Evolutionary conservation across 2,888 invertebrate species (phyloP).

Genomic region (Chydorus sphaericus): DNA sequence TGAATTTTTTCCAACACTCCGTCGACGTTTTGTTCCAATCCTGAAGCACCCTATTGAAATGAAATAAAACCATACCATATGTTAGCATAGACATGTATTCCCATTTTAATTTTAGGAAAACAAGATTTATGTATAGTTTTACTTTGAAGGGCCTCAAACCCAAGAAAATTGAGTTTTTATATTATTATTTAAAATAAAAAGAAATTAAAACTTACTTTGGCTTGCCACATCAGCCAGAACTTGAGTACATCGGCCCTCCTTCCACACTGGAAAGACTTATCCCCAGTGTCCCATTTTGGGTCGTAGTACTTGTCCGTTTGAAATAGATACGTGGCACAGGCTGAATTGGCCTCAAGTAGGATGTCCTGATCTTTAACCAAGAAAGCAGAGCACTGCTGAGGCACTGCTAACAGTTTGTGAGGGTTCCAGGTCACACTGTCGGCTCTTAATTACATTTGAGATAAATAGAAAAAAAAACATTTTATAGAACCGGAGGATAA

Average conservation of each 20-base stretch:
- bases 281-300: conserved; percentile 64
- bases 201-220: conserved; percentile 51
- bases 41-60: conserved; percentile 50
- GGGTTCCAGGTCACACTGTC: conserved; percentile 92
- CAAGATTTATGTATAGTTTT: no score
- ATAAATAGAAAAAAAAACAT: conserved; percentile 22
- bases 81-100: no score
- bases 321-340: conserved; percentile 69
- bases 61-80: no score
- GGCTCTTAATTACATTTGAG: no score
- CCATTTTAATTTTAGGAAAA: no score
- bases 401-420: conserved; percentile 77
- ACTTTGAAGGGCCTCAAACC: no score
- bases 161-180: no score
- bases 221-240: conserved; percentile 98
- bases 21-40: conserved; percentile 62
- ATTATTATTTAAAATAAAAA: no score
- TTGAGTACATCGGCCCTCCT: conserved; percentile 88
- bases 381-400: conserved; percentile 81
- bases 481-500: no score
- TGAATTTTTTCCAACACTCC: conserved; percentile 58
- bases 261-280: conserved; percentile 92
- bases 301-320: conserved; percentile 86
- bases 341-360: conserved; percentile 55
- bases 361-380: conserved; percentile 48